These are phyloP conservation scores for Bos indicus DNA, from an alignment of 2,113 vertebrate genomes.

Conservation along the genomic window DNA sequence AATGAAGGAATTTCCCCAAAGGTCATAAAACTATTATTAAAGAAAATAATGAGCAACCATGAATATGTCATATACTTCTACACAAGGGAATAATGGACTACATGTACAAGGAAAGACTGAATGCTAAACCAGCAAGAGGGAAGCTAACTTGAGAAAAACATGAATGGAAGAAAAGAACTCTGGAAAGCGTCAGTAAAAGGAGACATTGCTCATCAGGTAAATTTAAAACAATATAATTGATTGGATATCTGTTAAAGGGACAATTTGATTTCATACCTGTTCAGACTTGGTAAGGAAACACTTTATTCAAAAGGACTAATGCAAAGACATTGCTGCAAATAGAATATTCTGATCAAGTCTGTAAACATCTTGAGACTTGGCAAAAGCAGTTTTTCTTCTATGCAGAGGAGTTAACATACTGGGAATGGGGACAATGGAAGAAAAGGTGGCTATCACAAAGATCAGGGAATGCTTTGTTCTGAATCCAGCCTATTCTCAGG, in stretches of 20 bases:
- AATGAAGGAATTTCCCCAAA: not conserved
- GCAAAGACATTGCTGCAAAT: not conserved
- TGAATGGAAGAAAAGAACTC: not conserved
- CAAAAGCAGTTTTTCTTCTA: not conserved
- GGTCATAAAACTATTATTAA: not conserved
- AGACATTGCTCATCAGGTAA: not conserved
- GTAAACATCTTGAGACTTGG: not conserved
- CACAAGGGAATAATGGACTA: not conserved
- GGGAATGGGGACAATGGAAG: not conserved
- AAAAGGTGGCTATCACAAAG: not conserved
- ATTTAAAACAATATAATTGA: not conserved
- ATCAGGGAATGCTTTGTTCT: not conserved
- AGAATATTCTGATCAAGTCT: not conserved
- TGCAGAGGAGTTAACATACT: not conserved
- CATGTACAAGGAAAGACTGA: not conserved
- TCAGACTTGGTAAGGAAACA: not conserved
- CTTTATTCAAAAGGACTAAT: not conserved
- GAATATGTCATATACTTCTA: not conserved
- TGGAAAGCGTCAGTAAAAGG: not conserved
- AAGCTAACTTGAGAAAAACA: not conserved
- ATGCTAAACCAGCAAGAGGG: not conserved
- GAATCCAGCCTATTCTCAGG: not conserved
- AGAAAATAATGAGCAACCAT: not conserved
- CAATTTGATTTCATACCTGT: not conserved
- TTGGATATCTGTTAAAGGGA: not conserved